Evolutionary conservation across 2,797 vertebrate genomes (phyloP).

Genomic region (Garrulus glandarius): DNA sequence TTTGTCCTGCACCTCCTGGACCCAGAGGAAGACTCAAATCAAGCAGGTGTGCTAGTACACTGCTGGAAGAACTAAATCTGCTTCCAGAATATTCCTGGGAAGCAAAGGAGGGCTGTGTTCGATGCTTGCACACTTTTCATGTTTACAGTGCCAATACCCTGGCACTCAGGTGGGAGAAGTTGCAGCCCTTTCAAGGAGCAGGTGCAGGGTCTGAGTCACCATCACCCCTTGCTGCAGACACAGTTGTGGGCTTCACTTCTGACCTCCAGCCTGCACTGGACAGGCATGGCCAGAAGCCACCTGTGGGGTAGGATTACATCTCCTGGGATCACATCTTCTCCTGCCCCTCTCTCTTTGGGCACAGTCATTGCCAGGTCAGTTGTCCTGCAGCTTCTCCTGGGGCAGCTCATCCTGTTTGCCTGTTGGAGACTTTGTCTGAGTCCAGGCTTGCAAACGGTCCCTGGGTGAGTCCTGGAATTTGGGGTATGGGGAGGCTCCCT

Average conservation of each 20-base stretch:
- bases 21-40: rapidly evolving
- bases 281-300: not conserved
- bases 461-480: rapidly evolving
- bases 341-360: not conserved
- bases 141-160: not conserved
- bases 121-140: rapidly evolving
- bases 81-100: not conserved
- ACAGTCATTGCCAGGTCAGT: not conserved
- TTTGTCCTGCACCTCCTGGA: not conserved
- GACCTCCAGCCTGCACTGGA: not conserved
- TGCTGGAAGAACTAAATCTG: not conserved
- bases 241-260: not conserved
- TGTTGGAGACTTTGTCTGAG: not conserved
- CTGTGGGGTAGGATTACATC: not conserved
- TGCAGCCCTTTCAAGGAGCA: not conserved
- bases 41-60: not conserved
- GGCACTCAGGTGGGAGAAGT: not conserved
- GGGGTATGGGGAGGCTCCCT: not conserved
- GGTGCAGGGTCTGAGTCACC: rapidly evolving
- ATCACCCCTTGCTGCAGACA: rapidly evolving
- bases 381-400: not conserved
- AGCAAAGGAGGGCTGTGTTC: rapidly evolving
- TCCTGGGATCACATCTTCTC: not conserved
- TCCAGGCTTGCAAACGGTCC: not conserved
- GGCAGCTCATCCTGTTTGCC: not conserved